phyloP scores from a whole-genome alignment of 2,113 vertebrate species.

The Rhabdomys dilectus region DNA sequence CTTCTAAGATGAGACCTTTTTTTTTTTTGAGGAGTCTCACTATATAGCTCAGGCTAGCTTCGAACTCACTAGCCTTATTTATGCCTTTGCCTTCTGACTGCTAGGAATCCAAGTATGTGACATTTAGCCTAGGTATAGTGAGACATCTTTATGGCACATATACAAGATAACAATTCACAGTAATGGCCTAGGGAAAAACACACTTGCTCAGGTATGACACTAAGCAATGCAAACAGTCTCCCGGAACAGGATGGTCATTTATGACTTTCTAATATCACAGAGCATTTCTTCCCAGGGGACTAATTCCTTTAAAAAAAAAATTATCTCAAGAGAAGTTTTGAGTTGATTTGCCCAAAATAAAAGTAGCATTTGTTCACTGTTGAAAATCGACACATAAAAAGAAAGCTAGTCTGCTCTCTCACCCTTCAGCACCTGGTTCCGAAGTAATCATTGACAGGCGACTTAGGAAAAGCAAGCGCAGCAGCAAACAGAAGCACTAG shows the following conservation, averaged over 20 bases:
- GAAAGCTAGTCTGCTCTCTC: not conserved
- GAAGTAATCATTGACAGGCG: not conserved
- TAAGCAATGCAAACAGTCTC: not conserved
- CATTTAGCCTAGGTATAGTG: not conserved
- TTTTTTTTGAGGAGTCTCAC: not conserved
- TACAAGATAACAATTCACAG: slow-evolving; percentile 31
- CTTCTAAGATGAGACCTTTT: not conserved
- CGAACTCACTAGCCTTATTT: not conserved
- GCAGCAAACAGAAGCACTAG: slow-evolving; percentile 27
- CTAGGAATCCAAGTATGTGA: not conserved
- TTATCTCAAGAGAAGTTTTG: not conserved
- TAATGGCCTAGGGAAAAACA: slow-evolving; percentile 1
- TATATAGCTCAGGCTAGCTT: not conserved
- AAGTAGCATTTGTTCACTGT: not conserved
- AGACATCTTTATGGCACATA: slow-evolving; percentile 51
- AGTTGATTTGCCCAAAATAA: slow-evolving; percentile 19
- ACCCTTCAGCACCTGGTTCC: slow-evolving; percentile 25
- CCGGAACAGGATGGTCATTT: not conserved
- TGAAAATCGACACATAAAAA: slow-evolving; percentile 54
- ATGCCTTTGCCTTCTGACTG: not conserved
- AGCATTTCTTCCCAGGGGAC: slow-evolving; percentile 22
- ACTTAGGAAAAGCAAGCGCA: not conserved
- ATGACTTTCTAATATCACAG: slow-evolving; percentile 36
- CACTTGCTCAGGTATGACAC: not conserved
- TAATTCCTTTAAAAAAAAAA: not conserved